Evolutionary conservation across 1,140 invertebrate species (phyloP), one percentile per base, ranked within the genome.

Genomic region (Pseudoatta argentina): DNA sequence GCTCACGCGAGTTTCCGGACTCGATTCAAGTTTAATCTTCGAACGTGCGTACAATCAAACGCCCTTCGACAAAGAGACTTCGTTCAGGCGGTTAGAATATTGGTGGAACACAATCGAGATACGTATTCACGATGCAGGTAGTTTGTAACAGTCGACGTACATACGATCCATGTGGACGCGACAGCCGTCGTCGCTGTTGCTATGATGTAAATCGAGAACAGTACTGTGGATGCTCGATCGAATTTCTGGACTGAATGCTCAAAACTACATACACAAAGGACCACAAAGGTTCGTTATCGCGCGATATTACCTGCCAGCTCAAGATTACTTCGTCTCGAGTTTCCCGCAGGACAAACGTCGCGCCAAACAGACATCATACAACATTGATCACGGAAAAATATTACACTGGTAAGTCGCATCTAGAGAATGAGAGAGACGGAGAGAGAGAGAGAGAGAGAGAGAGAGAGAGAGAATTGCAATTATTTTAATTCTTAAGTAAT

Each of bases 261-360:
- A 81, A 90, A 87, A 89, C 78, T 79, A 79, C 79, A 27, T 51
- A 53, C 61, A 55, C 61, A 76, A 87, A 86, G 76, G 21, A 16
- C 85, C 73, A 89, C 89, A 89, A 89, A 87, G 89, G 61, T 67
- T 90, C 89, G 89, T 90, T 90, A 90, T 90, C 86, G 59, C 44
- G 3, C 61, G n/a, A 63, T 76, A 76, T 87, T 90, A 89, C 59
- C 78, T 77, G 87, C 77, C 59, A 61, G 67, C 34, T 57, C 61
- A 78, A 89, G 75, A 87, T 90, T 89, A 76, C 51, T 57, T 55
- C n/a, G 77, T 64, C 27, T 57, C 73, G 59, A 24, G 57, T 63
- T 69, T 85, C 75, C 73, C 18, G 12, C 6, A 63, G 77, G 64
- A 81, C 30, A 63, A 77, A 21, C 69, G 24, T 63, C 6, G n/a